Base-by-base conservation (phyloP, 2,888 invertebrate species). In the Agriopis leucophaearia region DNA sequence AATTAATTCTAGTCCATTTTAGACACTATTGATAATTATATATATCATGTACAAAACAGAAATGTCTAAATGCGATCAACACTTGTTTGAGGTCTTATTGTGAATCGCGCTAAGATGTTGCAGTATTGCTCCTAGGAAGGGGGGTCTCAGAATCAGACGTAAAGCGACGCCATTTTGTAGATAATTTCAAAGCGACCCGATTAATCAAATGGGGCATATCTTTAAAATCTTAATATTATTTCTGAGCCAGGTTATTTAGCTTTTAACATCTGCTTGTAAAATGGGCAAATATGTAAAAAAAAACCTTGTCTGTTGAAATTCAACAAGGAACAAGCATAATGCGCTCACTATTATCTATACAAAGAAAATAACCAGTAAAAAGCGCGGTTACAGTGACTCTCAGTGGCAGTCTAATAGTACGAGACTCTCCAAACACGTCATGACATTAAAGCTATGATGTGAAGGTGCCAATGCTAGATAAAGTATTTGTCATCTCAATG, bases 391-490 rank as follows among this genome's bases (percentile, higher is more conserved):
- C 12, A 13, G 5, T 10, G 18, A 10, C 12, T 27, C 27, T n/a
- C n/a, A n/a, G n/a, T n/a, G n/a, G 48, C 18, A 18, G 18, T 9
- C 10, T 12, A 16, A 48, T n/a, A 51, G 10, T 12, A 40, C 40
- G 13, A 15, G 4, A 40, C 16, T 40, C 15, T 12, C 4, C 12
- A 38, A n/a, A n/a, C n/a, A n/a, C n/a, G n/a, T n/a, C 45, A 0
- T 80, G 81, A 88, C 83, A 85, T 82, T 87, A 87, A 86, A 4
- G 76, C 78, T 83, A 80, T 73, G 74, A 75, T 74, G 71, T 57
- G 77, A 81, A 84, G 86, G 87, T 90, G 91, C 87, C 89, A 87
- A 88, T 88, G 89, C 86, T 87, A 76, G 82, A 82, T 81, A 79
- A 71, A 70, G 74, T 79, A 78, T 74, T 77, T 76, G 77, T 77